A percentile compares a stretch with the other conserved stretches of the same genome.
Evolutionary conservation across 2,113 vertebrate species (phyloP).

Genomic region (Rhadina sibilatrix): DNA sequence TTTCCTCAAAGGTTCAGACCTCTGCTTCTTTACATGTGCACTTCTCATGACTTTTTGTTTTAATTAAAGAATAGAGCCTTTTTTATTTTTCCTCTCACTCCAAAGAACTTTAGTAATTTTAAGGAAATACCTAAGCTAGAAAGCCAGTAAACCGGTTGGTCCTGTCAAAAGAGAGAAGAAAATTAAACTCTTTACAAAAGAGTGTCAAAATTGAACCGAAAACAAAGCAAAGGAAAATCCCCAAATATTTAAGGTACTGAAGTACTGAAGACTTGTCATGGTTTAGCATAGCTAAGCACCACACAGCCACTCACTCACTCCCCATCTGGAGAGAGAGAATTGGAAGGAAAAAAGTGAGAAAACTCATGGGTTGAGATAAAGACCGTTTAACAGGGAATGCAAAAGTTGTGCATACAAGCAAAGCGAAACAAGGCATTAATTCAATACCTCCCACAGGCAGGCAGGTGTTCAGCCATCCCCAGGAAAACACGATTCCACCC

Average conservation of each 20-base stretch:
- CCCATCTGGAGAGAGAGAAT: background rate
- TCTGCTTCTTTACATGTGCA: background rate
- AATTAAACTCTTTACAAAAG: background rate
- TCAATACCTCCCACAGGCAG: background rate
- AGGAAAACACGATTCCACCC: background rate
- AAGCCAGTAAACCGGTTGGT: background rate
- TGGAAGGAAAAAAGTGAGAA: background rate
- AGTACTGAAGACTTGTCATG: background rate
- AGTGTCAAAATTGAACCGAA: background rate
- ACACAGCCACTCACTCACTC: background rate
- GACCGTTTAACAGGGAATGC: background rate
- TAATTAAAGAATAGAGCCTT: background rate
- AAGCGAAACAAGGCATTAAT: background rate
- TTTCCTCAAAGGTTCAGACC: background rate
- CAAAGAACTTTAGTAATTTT: background rate
- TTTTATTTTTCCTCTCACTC: background rate
- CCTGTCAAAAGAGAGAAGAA: background rate
- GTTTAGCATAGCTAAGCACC: background rate
- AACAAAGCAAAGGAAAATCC: rapidly evolving
- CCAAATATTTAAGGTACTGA: background rate
- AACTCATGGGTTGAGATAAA: background rate
- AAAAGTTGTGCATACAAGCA: background rate
- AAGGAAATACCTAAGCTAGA: background rate
- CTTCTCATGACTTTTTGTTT: background rate
- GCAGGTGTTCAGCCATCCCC: background rate